Evolutionary conservation across 2,113 vertebrate genomes (phyloP).

Genomic region (Sturnira hondurensis): DNA sequence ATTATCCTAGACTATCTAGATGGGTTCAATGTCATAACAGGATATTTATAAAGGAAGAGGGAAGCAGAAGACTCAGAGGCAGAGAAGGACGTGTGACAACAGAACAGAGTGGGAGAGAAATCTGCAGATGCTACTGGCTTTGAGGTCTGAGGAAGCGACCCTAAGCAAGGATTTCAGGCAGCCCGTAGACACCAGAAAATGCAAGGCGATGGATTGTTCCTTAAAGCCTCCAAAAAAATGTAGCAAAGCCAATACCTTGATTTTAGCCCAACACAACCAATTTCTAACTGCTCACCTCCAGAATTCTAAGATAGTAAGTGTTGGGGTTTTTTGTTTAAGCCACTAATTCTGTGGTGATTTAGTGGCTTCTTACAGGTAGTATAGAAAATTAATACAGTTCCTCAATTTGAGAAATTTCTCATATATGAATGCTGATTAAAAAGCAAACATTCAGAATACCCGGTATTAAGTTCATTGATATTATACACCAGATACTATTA

Average conservation of each 20-base stretch:
- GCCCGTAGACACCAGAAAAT: neutral
- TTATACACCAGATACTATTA: neutral
- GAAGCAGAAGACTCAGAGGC: neutral
- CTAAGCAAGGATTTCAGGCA: neutral
- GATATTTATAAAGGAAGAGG: neutral
- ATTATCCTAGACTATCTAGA: neutral
- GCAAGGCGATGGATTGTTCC: neutral
- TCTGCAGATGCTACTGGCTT: neutral
- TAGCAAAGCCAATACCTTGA: neutral
- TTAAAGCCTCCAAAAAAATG: neutral
- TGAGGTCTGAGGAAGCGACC: neutral
- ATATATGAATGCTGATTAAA: neutral
- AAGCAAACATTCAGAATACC: neutral
- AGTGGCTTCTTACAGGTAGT: neutral
- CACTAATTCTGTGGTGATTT: neutral
- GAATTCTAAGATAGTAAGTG: neutral
- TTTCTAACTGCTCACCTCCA: neutral
- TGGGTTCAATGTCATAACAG: neutral
- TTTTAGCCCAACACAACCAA: neutral
- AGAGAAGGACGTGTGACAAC: neutral
- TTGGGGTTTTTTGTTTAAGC: neutral
- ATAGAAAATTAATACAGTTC: neutral
- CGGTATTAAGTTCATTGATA: neutral
- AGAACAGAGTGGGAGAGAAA: neutral
- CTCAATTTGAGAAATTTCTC: neutral